phyloP scores from a whole-genome alignment of 2,797 vertebrate species.

The Craterocephalus amniculus region DNA sequence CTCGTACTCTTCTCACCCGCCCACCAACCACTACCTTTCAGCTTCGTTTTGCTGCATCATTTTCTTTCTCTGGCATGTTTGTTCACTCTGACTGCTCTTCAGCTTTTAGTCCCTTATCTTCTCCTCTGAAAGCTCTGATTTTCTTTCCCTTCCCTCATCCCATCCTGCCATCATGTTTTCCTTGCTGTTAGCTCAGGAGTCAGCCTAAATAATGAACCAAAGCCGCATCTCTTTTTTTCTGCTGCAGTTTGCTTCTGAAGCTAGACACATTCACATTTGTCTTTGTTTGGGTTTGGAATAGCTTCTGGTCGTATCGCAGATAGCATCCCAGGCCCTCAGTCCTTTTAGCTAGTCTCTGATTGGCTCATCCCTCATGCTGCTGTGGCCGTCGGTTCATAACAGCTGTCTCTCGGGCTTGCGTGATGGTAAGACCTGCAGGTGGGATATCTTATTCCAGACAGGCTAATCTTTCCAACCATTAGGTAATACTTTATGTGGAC shows the following conservation, averaged over 20 bases:
- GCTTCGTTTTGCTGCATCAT: no score
- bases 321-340: not conserved
- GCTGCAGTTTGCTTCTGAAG: not conserved
- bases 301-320: not conserved
- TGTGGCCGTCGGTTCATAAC: not conserved
- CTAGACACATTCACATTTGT: not conserved
- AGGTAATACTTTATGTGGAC: not conserved
- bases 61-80: not conserved
- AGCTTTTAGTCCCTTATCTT: not conserved
- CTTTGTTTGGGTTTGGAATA: not conserved
- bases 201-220: not conserved
- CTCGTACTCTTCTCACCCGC: no score
- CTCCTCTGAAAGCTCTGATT: not conserved
- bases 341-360: not conserved
- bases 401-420: not conserved
- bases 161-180: not conserved
- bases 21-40: not conserved
- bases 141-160: not conserved
- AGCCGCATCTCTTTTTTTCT: not conserved
- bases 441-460: not conserved
- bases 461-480: not conserved
- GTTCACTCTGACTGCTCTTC: not conserved
- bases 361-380: not conserved
- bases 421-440: not conserved
- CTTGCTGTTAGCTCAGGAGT: not conserved